phyloP scores from a whole-genome alignment of 2,888 invertebrate genomes.

The Apamea anceps region DNA sequence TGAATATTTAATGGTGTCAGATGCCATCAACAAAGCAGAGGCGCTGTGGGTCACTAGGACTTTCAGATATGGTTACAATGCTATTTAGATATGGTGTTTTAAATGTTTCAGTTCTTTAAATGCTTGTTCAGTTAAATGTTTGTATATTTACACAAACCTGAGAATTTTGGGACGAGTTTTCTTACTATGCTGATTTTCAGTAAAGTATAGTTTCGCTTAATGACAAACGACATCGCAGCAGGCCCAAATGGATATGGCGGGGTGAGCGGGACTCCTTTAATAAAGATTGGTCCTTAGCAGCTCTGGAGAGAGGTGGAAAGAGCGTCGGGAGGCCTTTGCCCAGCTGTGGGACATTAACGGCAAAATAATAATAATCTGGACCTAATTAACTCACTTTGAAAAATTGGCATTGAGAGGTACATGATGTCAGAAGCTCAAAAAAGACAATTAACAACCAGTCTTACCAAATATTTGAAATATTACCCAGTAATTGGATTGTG shows the following conservation, averaged over 20 bases:
- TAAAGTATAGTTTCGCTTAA: no score
- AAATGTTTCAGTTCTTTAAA: slow-evolving; percentile 9
- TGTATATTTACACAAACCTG: background rate
- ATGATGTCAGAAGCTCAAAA: background rate
- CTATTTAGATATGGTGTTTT: slow-evolving; percentile 25
- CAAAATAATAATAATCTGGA: background rate
- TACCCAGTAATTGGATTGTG: background rate
- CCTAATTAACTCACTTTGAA: background rate
- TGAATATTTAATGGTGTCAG: slow-evolving; percentile 75
- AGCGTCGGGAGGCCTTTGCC: no score
- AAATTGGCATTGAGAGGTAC: background rate
- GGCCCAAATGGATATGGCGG: no score
- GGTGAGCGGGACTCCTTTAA: no score
- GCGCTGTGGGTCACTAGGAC: slow-evolving; percentile 6
- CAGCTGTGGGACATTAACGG: no score
- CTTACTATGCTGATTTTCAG: background rate
- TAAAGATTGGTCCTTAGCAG: no score
- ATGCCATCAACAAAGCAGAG: slow-evolving; percentile 65
- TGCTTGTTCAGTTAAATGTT: background rate
- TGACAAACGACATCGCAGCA: no score
- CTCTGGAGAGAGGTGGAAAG: no score
- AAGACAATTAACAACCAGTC: background rate
- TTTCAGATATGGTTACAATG: slow-evolving; percentile 42
- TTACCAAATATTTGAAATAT: background rate
- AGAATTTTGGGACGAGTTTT: background rate